Evolutionary conservation across 92 coral and sea anemone genomes (phyloP), one percentile per base, ranked within the genome.

Genomic region (Parazoanthus swiftii): DNA sequence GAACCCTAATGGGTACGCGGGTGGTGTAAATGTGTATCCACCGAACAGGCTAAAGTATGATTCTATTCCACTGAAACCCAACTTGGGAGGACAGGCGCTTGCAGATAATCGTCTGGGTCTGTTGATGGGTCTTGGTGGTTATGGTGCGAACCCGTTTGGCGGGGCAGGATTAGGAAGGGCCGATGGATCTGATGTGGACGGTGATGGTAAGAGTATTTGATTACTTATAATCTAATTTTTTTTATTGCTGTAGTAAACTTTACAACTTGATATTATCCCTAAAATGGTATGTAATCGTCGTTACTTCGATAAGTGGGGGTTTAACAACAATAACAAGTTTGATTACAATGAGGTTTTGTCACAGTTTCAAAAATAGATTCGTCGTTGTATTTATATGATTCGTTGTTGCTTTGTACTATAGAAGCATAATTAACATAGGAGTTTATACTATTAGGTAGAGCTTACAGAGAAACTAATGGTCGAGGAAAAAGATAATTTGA

Each of bases 11-110:
- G 85, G 90, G 10, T 89, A 90, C 46, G 95, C 91, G 1, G 89
- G 90, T 23, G 85, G 79, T 35, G 83, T 89, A 54, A 90, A 85
- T 42, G 85, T 70, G 4, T 81, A 81, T 59, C 90, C 86, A 38
- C 93, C 94, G 18, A 79, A 91, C 50, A 88, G 98, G 73, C 88
- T 93, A 46, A 95, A 95, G 80, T 95, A 95, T 66, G 89, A 95
- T 76, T 91, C 95, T 3, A 95, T 95, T 90, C 98, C 98, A 18
- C 46, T 93, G 8, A 95, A 93, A 48, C 98, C 98, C 15, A 72
- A 67, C 54, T 75, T 90, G 3, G 80, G 82, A 1, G 86, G 81
- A 68, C 91, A 88, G 42, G 92, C 66, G 81, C 58, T 94, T 15
- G 75, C 76, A 25, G 90, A 90, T 6, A 88, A 89, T 74, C 87